These are phyloP conservation scores for Sclerodermus sp. DNA, from an alignment of 2,888 invertebrate species.

Conservation along the genomic window DNA sequence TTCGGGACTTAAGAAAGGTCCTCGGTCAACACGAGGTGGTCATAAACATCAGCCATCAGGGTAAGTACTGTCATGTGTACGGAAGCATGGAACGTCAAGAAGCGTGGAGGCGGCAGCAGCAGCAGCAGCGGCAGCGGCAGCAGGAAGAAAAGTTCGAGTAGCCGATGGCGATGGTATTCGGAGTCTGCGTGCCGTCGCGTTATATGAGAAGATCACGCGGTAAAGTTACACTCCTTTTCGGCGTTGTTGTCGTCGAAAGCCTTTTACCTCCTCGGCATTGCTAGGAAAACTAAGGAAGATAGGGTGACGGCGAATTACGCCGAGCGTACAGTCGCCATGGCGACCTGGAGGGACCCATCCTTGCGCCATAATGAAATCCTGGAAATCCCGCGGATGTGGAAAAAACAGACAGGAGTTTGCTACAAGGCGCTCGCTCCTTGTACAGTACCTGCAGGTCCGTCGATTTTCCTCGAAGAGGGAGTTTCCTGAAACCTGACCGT, in stretches of 20 bases:
- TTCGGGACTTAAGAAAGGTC: too few relatives aligned
- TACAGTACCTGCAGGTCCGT: too few relatives aligned
- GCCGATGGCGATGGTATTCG: conserved; percentile 15
- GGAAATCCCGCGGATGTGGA: conserved; percentile 20
- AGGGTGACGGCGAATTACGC: conserved; percentile 19
- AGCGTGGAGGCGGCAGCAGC: background rate
- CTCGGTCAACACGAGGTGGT: too few relatives aligned
- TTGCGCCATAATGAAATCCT: conserved; percentile 32
- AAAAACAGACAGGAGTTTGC: too few relatives aligned
- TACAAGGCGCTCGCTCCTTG: too few relatives aligned
- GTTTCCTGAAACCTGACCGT: too few relatives aligned
- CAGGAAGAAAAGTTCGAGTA: background rate
- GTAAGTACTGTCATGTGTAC: too few relatives aligned
- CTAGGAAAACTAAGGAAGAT: conserved; percentile 27
- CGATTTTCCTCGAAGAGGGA: too few relatives aligned
- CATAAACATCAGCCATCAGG: too few relatives aligned
- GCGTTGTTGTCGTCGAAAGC: conserved; percentile 6
- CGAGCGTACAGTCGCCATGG: conserved; percentile 25
- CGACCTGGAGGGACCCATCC: conserved; percentile 20
- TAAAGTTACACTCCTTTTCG: conserved; percentile 25
- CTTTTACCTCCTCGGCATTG: conserved; percentile 16
- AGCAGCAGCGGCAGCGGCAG: background rate
- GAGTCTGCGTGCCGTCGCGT: conserved; percentile 30
- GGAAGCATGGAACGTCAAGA: too few relatives aligned
- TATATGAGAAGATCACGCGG: conserved; percentile 35